A percentile compares a stretch with the other conserved stretches of the same genome.
These are phyloP conservation scores for Priapulus caudatus DNA, from an alignment of 2,888 invertebrate species.

Conservation along the genomic window DNA sequence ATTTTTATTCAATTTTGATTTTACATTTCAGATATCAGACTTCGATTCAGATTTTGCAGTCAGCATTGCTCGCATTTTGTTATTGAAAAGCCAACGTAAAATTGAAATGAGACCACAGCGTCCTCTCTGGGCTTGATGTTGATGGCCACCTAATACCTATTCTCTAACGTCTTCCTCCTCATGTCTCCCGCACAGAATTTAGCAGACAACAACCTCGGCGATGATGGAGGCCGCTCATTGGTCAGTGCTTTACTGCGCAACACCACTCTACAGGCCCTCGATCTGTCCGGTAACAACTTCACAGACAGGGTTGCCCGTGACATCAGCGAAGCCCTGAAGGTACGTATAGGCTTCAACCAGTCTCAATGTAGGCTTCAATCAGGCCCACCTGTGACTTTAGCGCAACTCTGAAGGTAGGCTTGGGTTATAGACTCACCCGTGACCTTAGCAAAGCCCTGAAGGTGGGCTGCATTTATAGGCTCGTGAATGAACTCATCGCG, in stretches of 20 bases:
- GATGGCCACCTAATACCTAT: no score
- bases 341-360: no score
- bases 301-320: background rate
- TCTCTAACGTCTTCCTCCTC: no score
- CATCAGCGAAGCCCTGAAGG: background rate
- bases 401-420: background rate
- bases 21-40: no score
- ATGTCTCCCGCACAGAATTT: no score
- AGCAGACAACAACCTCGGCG: background rate
- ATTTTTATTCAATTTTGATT: no score
- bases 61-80: no score
- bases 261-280: background rate
- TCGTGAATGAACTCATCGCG: background rate
- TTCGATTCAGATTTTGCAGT: no score
- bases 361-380: no score
- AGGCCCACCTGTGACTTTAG: background rate
- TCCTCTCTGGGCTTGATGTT: no score
- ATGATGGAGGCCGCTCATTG: background rate
- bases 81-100: no score
- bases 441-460: background rate
- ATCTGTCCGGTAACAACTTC: background rate
- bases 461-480: background rate
- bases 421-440: background rate
- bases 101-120: no score
- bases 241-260: background rate